These are phyloP conservation scores for Melanostigma gelatinosum DNA, from an alignment of 2,113 vertebrate genomes.

Conservation along the genomic window DNA sequence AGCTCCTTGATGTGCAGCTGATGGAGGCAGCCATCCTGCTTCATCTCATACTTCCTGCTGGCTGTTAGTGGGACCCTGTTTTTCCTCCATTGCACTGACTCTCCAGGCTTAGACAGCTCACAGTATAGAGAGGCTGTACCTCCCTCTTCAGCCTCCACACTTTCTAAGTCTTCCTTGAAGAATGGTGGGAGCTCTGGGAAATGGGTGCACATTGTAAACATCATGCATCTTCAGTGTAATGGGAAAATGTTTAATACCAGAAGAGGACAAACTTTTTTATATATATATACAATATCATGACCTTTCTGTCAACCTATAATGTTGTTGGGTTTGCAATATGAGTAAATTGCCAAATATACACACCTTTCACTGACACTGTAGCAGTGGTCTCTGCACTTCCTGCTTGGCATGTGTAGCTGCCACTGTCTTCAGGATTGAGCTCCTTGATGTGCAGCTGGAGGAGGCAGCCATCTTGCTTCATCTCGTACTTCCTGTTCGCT, in stretches of 20 bases:
- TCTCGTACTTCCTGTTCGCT: conserved; percentile 84
- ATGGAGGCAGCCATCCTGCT: conserved; percentile 73
- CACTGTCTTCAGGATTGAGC: conserved; percentile 83
- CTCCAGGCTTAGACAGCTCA: conserved; percentile 80
- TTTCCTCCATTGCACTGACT: conserved; percentile 80
- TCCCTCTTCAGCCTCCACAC: conserved; percentile 79
- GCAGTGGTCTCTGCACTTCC: conserved; percentile 79
- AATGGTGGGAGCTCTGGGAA: conserved; percentile 55
- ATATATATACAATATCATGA: not conserved
- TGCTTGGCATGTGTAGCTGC: conserved; percentile 79
- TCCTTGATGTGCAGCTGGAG: conserved; percentile 82
- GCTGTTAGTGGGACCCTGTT: conserved; percentile 73
- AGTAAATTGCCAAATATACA: not conserved
- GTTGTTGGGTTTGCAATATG: not conserved
- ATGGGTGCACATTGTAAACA: not conserved
- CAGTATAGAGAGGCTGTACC: conserved; percentile 67
- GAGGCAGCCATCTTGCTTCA: conserved; percentile 79
- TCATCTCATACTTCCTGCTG: conserved; percentile 80
- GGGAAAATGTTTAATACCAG: not conserved
- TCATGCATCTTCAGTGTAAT: not conserved
- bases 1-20: conserved; percentile 80
- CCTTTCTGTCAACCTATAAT: not conserved
- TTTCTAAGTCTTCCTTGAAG: conserved; percentile 79
- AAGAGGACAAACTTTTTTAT: not conserved
- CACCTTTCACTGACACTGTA: not conserved